Evolutionary conservation across 1,140 invertebrate species (phyloP).

Genomic region (Tetramorium parvispinum): DNA sequence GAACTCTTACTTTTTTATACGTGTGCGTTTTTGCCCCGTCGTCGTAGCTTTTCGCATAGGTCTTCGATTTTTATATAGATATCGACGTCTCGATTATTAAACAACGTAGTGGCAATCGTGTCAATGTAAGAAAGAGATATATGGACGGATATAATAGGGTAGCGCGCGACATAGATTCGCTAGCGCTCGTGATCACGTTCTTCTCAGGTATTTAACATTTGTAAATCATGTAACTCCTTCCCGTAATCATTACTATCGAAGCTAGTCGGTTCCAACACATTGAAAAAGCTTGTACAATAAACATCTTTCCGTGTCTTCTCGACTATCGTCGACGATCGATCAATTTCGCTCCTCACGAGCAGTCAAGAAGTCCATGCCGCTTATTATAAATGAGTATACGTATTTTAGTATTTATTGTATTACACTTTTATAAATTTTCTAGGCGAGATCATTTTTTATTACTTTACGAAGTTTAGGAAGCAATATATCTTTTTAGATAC

Average conservation of each 20-base stretch:
- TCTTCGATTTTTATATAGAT: constrained; percentile 38
- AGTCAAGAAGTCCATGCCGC: not conserved
- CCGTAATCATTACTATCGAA: constrained; percentile 41
- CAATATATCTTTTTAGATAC: not conserved
- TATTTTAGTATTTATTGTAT: not conserved
- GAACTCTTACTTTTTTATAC: constrained; percentile 61
- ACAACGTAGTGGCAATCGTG: not conserved
- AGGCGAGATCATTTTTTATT: constrained; percentile 15
- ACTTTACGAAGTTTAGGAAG: not conserved
- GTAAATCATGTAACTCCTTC: constrained; percentile 62
- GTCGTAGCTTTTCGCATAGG: not conserved
- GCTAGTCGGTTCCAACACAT: not conserved
- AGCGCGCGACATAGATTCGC: constrained; percentile 19
- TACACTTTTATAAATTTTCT: constrained; percentile 19
- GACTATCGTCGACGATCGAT: constrained; percentile 20
- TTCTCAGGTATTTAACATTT: constrained; percentile 73
- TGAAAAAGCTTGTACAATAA: constrained; percentile 47
- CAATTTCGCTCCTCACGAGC: constrained; percentile 5
- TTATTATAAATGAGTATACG: not conserved
- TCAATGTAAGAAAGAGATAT: constrained; percentile 41
- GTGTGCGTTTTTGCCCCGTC: not conserved
- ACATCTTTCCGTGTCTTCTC: constrained; percentile 38
- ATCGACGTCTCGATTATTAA: constrained; percentile 4
- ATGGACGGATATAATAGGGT: constrained; percentile 25
- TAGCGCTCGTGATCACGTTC: constrained; percentile 68